These are phyloP conservation scores for Eupeodes corollae DNA, from an alignment of 1,140 invertebrate genomes.

Conservation along the genomic window DNA sequence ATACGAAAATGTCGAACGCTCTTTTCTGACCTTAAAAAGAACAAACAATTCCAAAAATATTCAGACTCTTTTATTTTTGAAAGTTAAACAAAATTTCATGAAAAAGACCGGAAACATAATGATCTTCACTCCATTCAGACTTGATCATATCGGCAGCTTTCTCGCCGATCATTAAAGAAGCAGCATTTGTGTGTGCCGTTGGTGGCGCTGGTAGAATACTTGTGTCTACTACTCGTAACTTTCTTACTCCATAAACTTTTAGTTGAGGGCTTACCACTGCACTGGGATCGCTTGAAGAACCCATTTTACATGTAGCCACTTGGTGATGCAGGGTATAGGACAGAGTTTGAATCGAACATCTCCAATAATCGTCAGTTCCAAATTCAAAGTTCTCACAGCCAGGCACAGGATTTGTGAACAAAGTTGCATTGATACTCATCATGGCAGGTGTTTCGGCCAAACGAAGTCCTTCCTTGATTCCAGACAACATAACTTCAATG, in stretches of 20 bases:
- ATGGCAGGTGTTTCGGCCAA: slow-evolving; percentile 48
- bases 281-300: slow-evolving; percentile 45
- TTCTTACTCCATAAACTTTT: slow-evolving; percentile 52
- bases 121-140: too few relatives aligned
- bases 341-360: slow-evolving; percentile 49
- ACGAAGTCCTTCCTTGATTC: slow-evolving; percentile 50
- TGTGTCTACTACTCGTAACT: slow-evolving; percentile 56
- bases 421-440: slow-evolving; percentile 43
- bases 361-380: slow-evolving; percentile 54
- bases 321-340: slow-evolving; percentile 54
- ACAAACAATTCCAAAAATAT: too few relatives aligned
- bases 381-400: slow-evolving; percentile 45
- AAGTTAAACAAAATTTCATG: too few relatives aligned
- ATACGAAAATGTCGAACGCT: too few relatives aligned
- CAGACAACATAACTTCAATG: slow-evolving; percentile 53
- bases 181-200: slow-evolving; percentile 54
- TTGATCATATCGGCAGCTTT: slow-evolving; percentile 45
- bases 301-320: slow-evolving; percentile 61
- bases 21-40: too few relatives aligned
- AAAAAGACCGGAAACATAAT: too few relatives aligned
- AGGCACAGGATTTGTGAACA: slow-evolving; percentile 47
- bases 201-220: slow-evolving; percentile 58
- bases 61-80: too few relatives aligned
- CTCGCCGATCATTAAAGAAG: slow-evolving; percentile 72
- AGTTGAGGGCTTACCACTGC: slow-evolving; percentile 62